Evolutionary conservation across 1,140 invertebrate species (phyloP).

Genomic region (Paraescarpia echinospica): DNA sequence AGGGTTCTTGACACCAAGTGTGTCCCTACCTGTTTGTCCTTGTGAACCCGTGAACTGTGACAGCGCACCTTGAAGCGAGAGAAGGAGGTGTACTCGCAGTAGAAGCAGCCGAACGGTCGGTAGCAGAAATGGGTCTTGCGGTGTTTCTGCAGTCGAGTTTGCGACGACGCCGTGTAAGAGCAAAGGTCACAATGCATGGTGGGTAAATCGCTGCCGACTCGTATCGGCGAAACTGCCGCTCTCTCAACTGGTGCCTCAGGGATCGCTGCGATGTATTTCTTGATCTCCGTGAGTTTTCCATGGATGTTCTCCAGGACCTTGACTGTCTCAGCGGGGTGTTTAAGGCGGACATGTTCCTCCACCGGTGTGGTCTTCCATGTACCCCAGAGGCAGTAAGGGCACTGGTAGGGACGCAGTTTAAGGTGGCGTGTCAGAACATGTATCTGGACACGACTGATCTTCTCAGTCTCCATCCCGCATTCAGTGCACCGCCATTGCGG

Average conservation of each 20-base stretch:
- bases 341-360: slow-evolving; percentile 16
- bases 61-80: slow-evolving; percentile 20
- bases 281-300: slow-evolving; percentile 13
- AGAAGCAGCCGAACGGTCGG: slow-evolving; percentile 22
- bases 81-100: slow-evolving; percentile 22
- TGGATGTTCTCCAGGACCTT: slow-evolving; percentile 13
- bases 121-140: slow-evolving; percentile 23
- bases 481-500: slow-evolving; percentile 17
- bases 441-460: slow-evolving; percentile 16
- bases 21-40: background rate
- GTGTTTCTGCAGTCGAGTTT: slow-evolving; percentile 23
- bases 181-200: slow-evolving; percentile 21
- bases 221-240: background rate
- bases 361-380: slow-evolving; percentile 17
- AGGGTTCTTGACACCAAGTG: too few species aligned
- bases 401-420: slow-evolving; percentile 24
- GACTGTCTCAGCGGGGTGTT: slow-evolving; percentile 16
- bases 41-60: slow-evolving; percentile 3
- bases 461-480: slow-evolving; percentile 14
- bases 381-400: slow-evolving; percentile 28
- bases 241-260: background rate
- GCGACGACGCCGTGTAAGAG: slow-evolving; percentile 16
- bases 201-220: background rate
- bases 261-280: slow-evolving; percentile 20
- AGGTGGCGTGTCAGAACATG: slow-evolving; percentile 23